Evolutionary conservation across 2,888 invertebrate species (phyloP), one percentile per base, ranked within the genome.

Genomic region (Ashinkailepas kermadecensis): DNA sequence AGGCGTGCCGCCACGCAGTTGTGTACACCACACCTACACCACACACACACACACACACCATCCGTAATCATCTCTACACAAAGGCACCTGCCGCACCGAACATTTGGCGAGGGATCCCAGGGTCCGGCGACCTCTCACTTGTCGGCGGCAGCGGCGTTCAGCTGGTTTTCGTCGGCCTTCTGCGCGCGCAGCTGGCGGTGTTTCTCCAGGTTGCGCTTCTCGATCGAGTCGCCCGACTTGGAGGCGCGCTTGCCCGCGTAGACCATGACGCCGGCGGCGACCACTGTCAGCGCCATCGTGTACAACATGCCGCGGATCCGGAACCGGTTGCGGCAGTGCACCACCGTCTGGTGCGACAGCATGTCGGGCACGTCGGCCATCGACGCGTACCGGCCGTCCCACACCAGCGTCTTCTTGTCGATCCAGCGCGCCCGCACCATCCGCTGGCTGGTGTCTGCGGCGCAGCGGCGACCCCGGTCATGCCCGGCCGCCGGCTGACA

Each of bases 371-470:
- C 74, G 18, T 74, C 74, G 7, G 54, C 74, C 18, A 74, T 54
- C 4, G 54, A 18, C 74, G 54, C 54, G 74, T 74, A 74, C 18
- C 74, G 74, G 54, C 54, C 54, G 54, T 74, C 74, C 74, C 74
- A 74, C 13, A 74, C 74, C 54, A 74, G 74, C 9, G 54, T 18
- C 74, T 54, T 39, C 54, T 74, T 74, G 74, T 74, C 74, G 3
- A 74, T 12, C 23, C 23, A 74, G 13, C 18, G 54, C 2, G 15
- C 74, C 1, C 18, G 74, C 21, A 54, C 74, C 74, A 74, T 74
- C 54, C 23, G n/a, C 54, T 18, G 54, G 62, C 62, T 81, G n/a
- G 56, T 81, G 39, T 65, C 54, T 65, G 80, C 59, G n/a, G 80
- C 59, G 12, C 11, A 15, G 15, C 59, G 59, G 59, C 12, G 59